Conservation (phyloP, 2,113 vertebrate genomes). For the Zapornia atra region DNA sequence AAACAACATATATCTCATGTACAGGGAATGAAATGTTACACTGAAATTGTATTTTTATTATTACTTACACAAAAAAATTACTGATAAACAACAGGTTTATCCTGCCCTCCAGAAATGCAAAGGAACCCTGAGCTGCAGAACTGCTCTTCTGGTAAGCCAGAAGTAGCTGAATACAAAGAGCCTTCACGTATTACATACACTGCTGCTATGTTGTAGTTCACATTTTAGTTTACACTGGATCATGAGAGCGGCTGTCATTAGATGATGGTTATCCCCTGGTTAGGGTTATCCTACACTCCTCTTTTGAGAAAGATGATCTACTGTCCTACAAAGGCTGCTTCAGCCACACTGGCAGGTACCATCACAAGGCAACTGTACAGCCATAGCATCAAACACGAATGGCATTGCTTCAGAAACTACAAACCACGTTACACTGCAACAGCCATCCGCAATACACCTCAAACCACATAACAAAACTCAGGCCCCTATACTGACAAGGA, state of each 20-base stretch:
- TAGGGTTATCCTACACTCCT: neutral
- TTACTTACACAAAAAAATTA: neutral
- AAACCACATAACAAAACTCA: neutral
- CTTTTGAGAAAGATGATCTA: neutral
- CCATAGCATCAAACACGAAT: neutral
- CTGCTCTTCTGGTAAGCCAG: neutral
- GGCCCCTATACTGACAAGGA: neutral
- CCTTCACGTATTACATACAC: neutral
- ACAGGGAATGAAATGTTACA: neutral
- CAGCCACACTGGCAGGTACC: neutral
- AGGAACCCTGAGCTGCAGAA: neutral
- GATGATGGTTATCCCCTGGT: neutral
- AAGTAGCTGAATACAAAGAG: neutral
- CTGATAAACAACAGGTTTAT: neutral
- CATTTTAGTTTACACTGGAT: neutral
- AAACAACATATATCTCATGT: neutral
- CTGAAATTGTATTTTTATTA: neutral
- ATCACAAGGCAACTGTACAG: neutral
- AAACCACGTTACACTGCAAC: fast-evolving
- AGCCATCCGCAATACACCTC: neutral
- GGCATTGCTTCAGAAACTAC: neutral
- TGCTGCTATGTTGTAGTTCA: neutral
- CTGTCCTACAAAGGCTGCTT: neutral
- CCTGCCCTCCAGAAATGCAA: neutral
- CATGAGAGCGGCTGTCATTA: neutral